Evolutionary conservation across 2,888 invertebrate genomes (phyloP), one percentile per base, ranked within the genome.

Genomic region (Cerceris rybyensis): DNA sequence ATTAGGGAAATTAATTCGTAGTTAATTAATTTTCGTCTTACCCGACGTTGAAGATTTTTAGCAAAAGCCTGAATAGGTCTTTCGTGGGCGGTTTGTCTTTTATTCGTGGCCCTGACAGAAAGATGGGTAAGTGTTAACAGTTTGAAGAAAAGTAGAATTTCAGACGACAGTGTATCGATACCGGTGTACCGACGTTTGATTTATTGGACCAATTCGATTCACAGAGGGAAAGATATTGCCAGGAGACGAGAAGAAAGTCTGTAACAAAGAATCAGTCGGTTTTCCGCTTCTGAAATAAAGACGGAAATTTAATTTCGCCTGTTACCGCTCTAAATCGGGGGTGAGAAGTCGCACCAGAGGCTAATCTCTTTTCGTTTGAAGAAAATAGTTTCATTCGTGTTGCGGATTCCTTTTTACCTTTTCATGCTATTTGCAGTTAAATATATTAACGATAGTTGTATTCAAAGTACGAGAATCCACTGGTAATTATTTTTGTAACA

Each of bases 221-320:
- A 16, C 11, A 16, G 7, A 13, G 13, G 49, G 41, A 42, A 64
- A 57, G 54, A 43, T 63, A 59, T 67, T 42, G 64, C 70, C 16
- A 9, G 17, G 55, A 55, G 64, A 52, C 52, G 28, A 28, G 28
- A 46, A 16, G 55, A 49, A 64, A 66, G 61, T 73, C 69, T 60
- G 69, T 69, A 66, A 65, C 55, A 63, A 70, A 63, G 63, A n/a
- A 46, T 68, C 46, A 50, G 49, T 14, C 42, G 74, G 58, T 68
- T 69, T 68, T 50, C 61, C 58, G 68, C 39, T 67, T 63, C 58
- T 65, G 67, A 67, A 70, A 72, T 43, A 60, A 57, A 43, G 67
- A 64, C 42, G 67, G 75, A 80, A 72, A 80, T 80, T 76, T 81
- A 54, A 76, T 81, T 80, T 76, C 16, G 16, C 46, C 55, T 14